phyloP scores from a whole-genome alignment of 2,113 vertebrate species.

The Leuciscus idus region DNA sequence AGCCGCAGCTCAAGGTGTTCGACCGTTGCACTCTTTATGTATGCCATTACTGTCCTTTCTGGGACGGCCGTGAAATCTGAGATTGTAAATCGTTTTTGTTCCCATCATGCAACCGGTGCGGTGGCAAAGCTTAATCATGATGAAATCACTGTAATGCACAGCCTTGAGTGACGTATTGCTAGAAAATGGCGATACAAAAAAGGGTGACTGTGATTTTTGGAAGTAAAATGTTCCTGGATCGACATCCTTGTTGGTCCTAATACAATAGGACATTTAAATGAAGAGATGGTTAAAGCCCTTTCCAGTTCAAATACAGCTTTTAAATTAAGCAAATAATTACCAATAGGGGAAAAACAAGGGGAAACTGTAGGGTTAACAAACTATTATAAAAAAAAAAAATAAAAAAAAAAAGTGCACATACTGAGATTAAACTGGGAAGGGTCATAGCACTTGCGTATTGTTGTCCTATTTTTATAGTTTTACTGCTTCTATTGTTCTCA shows the following conservation, averaged over 20 bases:
- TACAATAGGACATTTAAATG: background rate
- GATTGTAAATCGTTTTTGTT: background rate
- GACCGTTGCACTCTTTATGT: conserved; percentile 2
- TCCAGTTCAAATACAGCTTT: background rate
- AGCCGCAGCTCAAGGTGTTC: background rate
- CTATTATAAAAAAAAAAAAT: no score
- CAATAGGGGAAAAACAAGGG: background rate
- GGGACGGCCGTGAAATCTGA: background rate
- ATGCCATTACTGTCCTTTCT: conserved; percentile 33
- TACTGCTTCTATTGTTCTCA: background rate
- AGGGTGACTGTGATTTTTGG: background rate
- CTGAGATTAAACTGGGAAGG: background rate
- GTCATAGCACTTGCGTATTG: no score
- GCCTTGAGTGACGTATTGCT: background rate
- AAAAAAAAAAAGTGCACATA: no score
- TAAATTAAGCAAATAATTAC: background rate
- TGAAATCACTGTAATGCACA: conserved; percentile 4
- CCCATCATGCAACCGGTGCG: background rate
- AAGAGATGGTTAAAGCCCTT: background rate
- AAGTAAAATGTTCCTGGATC: background rate
- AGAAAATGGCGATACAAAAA: background rate
- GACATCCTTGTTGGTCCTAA: background rate
- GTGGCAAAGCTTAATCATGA: background rate
- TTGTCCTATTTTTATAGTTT: background rate
- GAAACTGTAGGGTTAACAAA: no score